Evolutionary conservation across 2,888 invertebrate genomes (phyloP).

Genomic region (Epirrhoe alternata): DNA sequence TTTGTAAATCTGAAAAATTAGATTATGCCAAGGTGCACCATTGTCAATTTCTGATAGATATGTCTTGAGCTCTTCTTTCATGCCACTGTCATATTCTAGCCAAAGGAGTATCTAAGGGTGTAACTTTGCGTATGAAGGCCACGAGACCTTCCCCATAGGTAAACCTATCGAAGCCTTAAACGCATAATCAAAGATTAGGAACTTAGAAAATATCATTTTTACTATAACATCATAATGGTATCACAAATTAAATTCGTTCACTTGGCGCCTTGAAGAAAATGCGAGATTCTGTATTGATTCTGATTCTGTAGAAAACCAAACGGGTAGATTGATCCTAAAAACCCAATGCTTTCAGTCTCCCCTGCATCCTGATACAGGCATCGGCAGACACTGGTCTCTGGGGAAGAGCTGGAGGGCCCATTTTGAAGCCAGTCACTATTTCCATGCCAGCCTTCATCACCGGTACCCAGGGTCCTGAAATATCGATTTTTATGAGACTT

Average conservation of each 20-base stretch:
- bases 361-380: constrained; percentile 66
- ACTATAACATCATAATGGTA: no score
- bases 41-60: not conserved
- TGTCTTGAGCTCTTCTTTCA: not conserved
- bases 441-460: constrained; percentile 90
- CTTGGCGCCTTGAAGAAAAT: no score
- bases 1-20: no score
- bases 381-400: constrained; percentile 76
- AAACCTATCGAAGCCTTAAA: no score
- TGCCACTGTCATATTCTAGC: no score
- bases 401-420: constrained; percentile 87
- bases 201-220: no score
- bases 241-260: no score
- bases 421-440: constrained; percentile 83
- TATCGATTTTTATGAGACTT: not conserved
- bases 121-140: no score
- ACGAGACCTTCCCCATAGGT: no score
- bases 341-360: constrained; percentile 56
- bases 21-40: not conserved
- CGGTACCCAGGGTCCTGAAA: constrained; percentile 87
- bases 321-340: constrained; percentile 26
- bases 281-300: no score
- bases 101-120: no score
- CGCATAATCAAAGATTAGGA: no score
- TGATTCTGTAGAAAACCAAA: not conserved